A percentile compares a stretch with the other conserved stretches of the same genome.
phyloP scores from a whole-genome alignment of 2,113 vertebrate species.

The Conger conger region DNA sequence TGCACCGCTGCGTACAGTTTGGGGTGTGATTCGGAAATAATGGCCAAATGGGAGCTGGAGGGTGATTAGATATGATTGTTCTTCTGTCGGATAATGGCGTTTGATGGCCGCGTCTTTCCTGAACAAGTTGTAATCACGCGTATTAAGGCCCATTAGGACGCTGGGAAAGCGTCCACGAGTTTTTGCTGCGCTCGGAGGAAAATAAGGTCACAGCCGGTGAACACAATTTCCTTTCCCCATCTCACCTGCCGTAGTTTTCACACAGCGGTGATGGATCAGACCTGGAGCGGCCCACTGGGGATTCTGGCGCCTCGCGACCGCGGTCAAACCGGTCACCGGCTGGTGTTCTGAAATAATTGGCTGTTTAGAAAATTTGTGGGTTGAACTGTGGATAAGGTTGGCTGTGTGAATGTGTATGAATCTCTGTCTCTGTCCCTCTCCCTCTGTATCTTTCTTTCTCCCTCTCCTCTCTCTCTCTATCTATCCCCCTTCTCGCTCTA shows the following conservation, averaged over 20 bases:
- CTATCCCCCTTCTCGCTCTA: background rate
- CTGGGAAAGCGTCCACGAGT: background rate
- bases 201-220: background rate
- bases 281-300: background rate
- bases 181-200: background rate
- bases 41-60: too few relatives aligned
- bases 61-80: background rate
- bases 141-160: background rate
- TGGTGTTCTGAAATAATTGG: background rate
- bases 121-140: background rate
- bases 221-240: conserved; percentile 7
- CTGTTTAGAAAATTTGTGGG: background rate
- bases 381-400: background rate
- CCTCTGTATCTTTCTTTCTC: too few relatives aligned
- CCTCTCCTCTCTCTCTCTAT: too few relatives aligned
- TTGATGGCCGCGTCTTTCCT: background rate
- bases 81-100: background rate
- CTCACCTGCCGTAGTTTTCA: background rate
- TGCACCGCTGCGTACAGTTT: background rate
- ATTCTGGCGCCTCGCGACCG: background rate
- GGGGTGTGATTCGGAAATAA: too few relatives aligned
- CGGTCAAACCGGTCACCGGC: background rate
- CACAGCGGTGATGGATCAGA: background rate
- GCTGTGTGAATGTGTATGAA: background rate
- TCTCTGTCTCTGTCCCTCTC: too few relatives aligned